These are phyloP conservation scores for Pithecia hirsuta DNA, from an alignment of 2,797 vertebrate genomes.

Conservation along the genomic window DNA sequence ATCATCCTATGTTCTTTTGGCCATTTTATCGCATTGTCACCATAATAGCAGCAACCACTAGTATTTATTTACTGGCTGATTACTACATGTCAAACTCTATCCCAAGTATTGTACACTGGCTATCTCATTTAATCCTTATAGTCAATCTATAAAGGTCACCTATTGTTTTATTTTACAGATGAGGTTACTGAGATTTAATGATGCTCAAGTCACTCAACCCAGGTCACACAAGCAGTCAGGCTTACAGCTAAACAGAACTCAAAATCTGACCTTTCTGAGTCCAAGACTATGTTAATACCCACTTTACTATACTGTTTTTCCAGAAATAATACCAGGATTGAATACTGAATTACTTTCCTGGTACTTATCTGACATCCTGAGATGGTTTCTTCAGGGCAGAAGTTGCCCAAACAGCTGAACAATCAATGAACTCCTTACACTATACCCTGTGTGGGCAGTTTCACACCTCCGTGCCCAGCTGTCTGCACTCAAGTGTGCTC, in stretches of 20 bases:
- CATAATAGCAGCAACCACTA: not conserved
- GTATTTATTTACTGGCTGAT: not conserved
- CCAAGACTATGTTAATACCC: not conserved
- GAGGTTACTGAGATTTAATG: not conserved
- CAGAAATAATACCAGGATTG: not conserved
- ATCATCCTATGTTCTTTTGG: not conserved
- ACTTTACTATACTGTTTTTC: not conserved
- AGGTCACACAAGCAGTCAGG: not conserved
- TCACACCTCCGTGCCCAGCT: not conserved
- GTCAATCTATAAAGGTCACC: not conserved
- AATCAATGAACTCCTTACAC: not conserved
- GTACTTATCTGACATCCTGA: not conserved
- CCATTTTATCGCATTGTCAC: not conserved
- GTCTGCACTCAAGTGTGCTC: not conserved
- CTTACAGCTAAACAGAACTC: not conserved
- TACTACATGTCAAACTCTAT: not conserved
- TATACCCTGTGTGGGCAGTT: too few relatives aligned
- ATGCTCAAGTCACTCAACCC: not conserved
- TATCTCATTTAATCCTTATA: not conserved
- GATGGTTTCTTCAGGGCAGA: not conserved
- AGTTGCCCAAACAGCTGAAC: not conserved
- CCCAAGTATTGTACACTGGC: not conserved
- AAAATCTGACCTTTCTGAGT: not conserved
- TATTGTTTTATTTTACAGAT: not conserved
- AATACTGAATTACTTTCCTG: not conserved